Evolutionary conservation across 2,797 vertebrate species (phyloP), one percentile per base, ranked within the genome.

Genomic region (Sarcoramphus papa): DNA sequence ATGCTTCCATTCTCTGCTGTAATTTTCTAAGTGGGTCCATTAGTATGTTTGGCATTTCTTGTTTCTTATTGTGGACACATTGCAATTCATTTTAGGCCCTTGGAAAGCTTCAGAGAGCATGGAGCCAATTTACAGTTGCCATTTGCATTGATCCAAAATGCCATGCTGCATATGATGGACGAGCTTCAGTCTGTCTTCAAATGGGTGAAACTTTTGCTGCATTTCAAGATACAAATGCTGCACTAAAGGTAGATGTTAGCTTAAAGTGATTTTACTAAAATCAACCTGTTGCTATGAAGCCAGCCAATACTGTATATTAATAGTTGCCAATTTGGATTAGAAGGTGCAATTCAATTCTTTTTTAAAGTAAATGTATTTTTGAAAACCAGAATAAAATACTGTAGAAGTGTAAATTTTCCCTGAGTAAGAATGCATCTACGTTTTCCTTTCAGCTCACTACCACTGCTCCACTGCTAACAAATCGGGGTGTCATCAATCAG

Each of bases 401-500:
- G 7, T 33, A 53, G 20, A 79, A 85, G 8, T 63, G 60, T 48
- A 30, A 65, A 48, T 74, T 93, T 91, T 50, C 12, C 15, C 60
- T 25, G 56, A 79, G 7, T 80, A 67, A 73, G 18, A 62, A 30
- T 62, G 43, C 33, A 43, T 79, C 25, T 87, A 7, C 43, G n/a
- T 33, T 88, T 96, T 82, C 40, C 53, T 94, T 96, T 86, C 97
- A 98, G 98, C 95, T 98, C 74, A 92, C 93, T 83, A 91, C 95
- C 24, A 97, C 95, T 40, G 97, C 98, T 76, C 95, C 97, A 6
- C 94, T 98, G 81, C 95, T 98, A 88, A 98, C 98, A 91, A 98
- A 98, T 86, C 97, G 98, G 31, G 98, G 98, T 57, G 97, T 98
- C 93, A 98, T 98, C 90, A 97, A 97, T 24, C 98, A 98, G 94